Base-by-base conservation (phyloP, 2,113 vertebrate species). In the Eidolon helvum region DNA sequence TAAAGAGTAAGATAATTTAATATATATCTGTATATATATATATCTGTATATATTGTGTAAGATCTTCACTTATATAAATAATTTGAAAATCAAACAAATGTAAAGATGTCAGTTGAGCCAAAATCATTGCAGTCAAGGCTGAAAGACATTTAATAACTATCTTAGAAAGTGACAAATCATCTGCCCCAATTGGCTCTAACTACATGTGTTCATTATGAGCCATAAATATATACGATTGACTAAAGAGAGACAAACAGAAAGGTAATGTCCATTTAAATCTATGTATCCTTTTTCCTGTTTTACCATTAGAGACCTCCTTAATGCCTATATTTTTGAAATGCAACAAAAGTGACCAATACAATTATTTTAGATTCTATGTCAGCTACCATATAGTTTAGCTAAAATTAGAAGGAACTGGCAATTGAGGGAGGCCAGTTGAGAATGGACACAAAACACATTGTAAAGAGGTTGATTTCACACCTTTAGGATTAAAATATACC, bases 301-400 rank as follows among this genome's bases (percentile, higher is more conserved):
- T 88, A 80, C n/a, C 59, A 71, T 96, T 61, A 74, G 18, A 65
- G 30, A 77, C 24, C 24, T 82, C 38, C 53, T 77, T 78, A 50
- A 91, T 66, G 30, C 28, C n/a, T 50, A 38, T 10, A 33, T 92
- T 94, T 85, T 92, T 95, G 77, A 94, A 92, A 83, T 63, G 48
- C 28, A 91, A 77, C 48, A 68, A 35, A 96, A 72, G 11, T 55
- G 61, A 59, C 40, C 61, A 10, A 68, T 75, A 26, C 50, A 89
- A 78, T 48, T 94, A 91, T 83, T 50, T 86, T 40, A 82, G 11
- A 71, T 65, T 80, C 72, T 65, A 4, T 88, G 40, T 68, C 89
- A 90, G 61, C 6, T 75, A 66, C 45, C 22, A 18, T 18, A 40
- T 8, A 74, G 18, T 82, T 96, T 45, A 68, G 61, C 53, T 84